Percentiles rank a stretch among this genome's conserved stretches.
These are phyloP conservation scores for Perdix hodgsoniae DNA, from an alignment of 2,797 vertebrate genomes.

Conservation along the genomic window DNA sequence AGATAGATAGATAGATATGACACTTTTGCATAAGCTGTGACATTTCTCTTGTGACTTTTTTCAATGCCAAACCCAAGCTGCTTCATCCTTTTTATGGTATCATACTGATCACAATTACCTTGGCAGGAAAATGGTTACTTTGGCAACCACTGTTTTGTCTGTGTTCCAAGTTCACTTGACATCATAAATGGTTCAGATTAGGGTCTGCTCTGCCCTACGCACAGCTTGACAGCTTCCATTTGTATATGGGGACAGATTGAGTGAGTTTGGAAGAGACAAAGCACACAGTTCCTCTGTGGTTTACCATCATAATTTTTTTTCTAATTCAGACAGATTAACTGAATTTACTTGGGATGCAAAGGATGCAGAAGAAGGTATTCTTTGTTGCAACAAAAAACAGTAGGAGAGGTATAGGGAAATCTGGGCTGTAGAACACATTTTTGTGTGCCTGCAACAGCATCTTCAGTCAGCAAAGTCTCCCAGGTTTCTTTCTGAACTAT, in stretches of 20 bases:
- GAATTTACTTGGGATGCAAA: neutral
- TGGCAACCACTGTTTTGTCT: neutral
- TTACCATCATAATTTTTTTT: neutral
- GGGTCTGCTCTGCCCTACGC: neutral
- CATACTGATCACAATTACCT: neutral
- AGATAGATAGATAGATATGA: too few species aligned
- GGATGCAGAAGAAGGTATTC: neutral
- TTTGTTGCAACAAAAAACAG: neutral
- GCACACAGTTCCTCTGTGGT: neutral
- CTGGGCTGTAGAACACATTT: accelerated
- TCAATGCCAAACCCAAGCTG: neutral
- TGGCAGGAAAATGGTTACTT: slow-evolving; percentile 22
- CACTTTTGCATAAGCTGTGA: neutral
- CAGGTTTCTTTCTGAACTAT: neutral
- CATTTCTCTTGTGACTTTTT: neutral
- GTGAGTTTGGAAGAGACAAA: neutral
- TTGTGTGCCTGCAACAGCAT: neutral
- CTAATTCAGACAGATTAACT: neutral
- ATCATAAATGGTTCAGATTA: neutral
- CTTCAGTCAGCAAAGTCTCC: neutral
- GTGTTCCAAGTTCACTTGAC: neutral
- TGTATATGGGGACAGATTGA: neutral
- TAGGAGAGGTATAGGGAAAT: neutral
- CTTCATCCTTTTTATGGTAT: neutral
- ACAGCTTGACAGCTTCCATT: neutral